Conservation (phyloP, 2,888 invertebrate species). For the Drosophila peninsularis region DNA sequence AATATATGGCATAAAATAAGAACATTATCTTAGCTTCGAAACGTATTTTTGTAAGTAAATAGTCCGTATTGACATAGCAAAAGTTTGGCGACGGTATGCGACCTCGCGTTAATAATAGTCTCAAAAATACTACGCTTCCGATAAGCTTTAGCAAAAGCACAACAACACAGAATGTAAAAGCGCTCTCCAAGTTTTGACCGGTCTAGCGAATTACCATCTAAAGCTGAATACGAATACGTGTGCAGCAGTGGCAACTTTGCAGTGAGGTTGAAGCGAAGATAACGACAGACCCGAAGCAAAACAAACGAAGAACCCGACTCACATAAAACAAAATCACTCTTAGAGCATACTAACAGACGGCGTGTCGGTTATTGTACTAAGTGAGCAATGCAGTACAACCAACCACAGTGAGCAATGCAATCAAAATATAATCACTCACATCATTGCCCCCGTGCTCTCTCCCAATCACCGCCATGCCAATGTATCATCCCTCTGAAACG, state of each 20-base stretch:
- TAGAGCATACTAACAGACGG: slow-evolving; percentile 80
- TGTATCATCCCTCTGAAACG: slow-evolving; percentile 79
- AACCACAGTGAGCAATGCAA: slow-evolving; percentile 81
- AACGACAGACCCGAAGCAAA: slow-evolving; percentile 79
- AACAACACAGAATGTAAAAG: slow-evolving; percentile 68
- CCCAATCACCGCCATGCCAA: slow-evolving; percentile 74
- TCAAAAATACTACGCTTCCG: slow-evolving; percentile 68
- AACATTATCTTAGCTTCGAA: slow-evolving; percentile 18
- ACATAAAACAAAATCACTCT: slow-evolving; percentile 73
- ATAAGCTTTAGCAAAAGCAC: slow-evolving; percentile 60
- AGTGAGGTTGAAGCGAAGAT: slow-evolving; percentile 68
- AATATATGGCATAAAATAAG: neutral
- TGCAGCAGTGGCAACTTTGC: slow-evolving; percentile 56
- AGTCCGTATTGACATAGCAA: slow-evolving; percentile 23
- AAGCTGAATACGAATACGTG: slow-evolving; percentile 79
- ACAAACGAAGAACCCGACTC: slow-evolving; percentile 70
- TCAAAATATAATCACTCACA: slow-evolving; percentile 81
- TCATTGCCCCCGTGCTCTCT: slow-evolving; percentile 81
- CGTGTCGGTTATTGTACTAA: slow-evolving; percentile 70
- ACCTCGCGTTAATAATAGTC: slow-evolving; percentile 67
- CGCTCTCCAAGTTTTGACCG: slow-evolving; percentile 73
- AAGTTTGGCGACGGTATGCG: slow-evolving; percentile 59
- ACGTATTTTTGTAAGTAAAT: slow-evolving; percentile 10
- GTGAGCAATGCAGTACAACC: slow-evolving; percentile 75
- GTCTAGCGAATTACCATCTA: slow-evolving; percentile 77